These are phyloP conservation scores for Halocaridina rubra DNA, from an alignment of 2,888 invertebrate species.

Conservation along the genomic window DNA sequence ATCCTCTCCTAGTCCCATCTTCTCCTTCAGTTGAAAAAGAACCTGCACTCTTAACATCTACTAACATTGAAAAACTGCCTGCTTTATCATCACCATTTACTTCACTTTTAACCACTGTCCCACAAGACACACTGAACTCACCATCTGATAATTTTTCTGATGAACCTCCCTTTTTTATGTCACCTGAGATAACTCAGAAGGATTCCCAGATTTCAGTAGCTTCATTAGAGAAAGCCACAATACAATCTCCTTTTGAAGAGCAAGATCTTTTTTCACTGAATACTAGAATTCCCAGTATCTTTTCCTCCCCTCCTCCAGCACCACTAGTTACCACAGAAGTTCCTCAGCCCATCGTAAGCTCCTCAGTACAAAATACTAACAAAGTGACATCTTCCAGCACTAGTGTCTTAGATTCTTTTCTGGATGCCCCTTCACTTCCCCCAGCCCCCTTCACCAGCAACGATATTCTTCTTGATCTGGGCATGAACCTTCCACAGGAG, in stretches of 20 bases:
- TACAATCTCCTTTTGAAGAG: background rate
- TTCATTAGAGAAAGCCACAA: background rate
- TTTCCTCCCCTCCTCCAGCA: background rate
- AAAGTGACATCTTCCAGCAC: background rate
- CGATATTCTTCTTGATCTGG: slow-evolving; percentile 17
- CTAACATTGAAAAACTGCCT: background rate
- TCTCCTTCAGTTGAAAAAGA: background rate
- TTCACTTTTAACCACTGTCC: background rate
- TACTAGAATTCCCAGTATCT: background rate
- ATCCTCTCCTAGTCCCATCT: background rate
- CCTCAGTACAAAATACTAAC: background rate
- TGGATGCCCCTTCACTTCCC: background rate
- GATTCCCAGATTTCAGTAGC: background rate
- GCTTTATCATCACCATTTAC: background rate
- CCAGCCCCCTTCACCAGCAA: background rate
- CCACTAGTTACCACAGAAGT: background rate
- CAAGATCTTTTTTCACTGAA: background rate
- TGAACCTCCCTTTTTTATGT: background rate
- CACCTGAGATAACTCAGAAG: background rate
- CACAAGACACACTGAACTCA: background rate
- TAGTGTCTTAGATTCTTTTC: background rate
- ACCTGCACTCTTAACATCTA: background rate
- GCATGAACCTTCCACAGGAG: slow-evolving; percentile 49
- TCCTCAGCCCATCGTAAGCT: background rate
- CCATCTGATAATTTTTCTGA: background rate